Evolutionary conservation across 2,113 vertebrate genomes (phyloP).

Genomic region (Solea solea): DNA sequence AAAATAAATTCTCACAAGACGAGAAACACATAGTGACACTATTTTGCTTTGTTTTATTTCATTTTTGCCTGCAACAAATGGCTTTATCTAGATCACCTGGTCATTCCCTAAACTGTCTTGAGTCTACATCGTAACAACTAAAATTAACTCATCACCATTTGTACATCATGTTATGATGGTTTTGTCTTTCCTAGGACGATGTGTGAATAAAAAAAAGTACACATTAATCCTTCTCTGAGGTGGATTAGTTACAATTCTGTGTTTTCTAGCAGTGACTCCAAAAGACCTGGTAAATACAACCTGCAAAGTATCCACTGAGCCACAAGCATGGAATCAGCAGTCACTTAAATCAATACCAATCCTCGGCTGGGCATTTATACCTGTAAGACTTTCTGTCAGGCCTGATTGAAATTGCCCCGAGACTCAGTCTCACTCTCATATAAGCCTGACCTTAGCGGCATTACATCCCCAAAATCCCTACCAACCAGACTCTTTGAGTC

Average conservation of each 20-base stretch:
- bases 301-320: slow-evolving; percentile 9
- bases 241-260: not conserved
- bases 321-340: slow-evolving; percentile 31
- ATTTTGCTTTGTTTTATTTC: slow-evolving; percentile 11
- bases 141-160: not conserved
- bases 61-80: not conserved
- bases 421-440: slow-evolving; percentile 2
- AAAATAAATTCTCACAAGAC: slow-evolving; percentile 48
- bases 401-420: slow-evolving; percentile 17
- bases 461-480: slow-evolving; percentile 15
- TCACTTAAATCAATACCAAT: slow-evolving; percentile 48
- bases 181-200: not conserved
- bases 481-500: slow-evolving; percentile 5
- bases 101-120: not conserved
- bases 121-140: not conserved
- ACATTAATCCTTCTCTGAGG: not conserved
- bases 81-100: slow-evolving; percentile 16
- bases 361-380: slow-evolving; percentile 21
- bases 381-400: slow-evolving; percentile 23
- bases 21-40: slow-evolving; percentile 29
- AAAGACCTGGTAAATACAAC: slow-evolving; percentile 12
- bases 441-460: slow-evolving; percentile 20
- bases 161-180: not conserved
- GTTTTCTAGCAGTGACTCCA: slow-evolving; percentile 1
- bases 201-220: not conserved